Evolutionary conservation across 2,888 invertebrate species (phyloP), one percentile per base, ranked within the genome.

Genomic region (Tetheella fluctuosa): DNA sequence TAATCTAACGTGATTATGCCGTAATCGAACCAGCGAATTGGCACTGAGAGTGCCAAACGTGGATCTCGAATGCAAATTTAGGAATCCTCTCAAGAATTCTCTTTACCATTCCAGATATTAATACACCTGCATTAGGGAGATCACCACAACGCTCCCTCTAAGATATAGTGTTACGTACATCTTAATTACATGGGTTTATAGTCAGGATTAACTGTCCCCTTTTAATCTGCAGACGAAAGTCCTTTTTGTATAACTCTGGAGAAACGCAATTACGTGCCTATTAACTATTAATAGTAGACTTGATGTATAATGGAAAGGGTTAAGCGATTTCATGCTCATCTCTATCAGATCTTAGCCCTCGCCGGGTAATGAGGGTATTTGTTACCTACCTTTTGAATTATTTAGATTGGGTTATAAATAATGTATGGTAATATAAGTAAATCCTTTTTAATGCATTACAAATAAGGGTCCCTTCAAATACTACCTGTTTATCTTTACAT

Each of bases 211-310:
- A 73, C 71, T 67, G 73, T 64, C 79, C 74, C 77, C 77, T 79
- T 80, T 79, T 79, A 80, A 83, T 81, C 77, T 74, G 71, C 66
- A 77, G 72, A 78, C 72, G 71, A 74, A 74, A 73, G 72, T 71
- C 73, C 74, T 77, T 74, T 74, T 74, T 72, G 69, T 59, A 60
- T 66, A 69, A 64, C 67, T 65, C 63, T 58, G 59, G 69, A 77
- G 78, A 69, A 74, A 79, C 71, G 78, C 80, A 85, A 86, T 85
- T 83, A 83, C 76, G 67, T 63, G 64, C 67, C 75, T 75, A 83
- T 86, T 84, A 85, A 82, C 71, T 82, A 87, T 88, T 85, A 79
- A 85, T 80, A 77, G 75, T 70, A 62, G 59, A 70, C 71, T 70
- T 76, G 67, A 71, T 71, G 69, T 79, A 75, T 74, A 76, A 79